Evolutionary conservation across 2,888 invertebrate genomes (phyloP).

Genomic region (Tetheella fluctuosa): DNA sequence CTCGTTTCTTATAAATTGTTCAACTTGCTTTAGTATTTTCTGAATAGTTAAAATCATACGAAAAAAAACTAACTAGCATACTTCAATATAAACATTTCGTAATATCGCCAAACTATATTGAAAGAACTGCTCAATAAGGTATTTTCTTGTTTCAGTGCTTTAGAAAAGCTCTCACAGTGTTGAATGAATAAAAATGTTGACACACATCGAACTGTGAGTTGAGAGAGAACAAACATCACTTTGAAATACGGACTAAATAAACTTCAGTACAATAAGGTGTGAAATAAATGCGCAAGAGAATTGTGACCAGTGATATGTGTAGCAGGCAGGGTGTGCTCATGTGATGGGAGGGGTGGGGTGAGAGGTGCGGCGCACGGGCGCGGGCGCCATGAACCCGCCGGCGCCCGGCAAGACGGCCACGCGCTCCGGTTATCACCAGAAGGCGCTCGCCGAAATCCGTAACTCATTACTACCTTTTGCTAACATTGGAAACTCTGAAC

Average conservation of each 20-base stretch:
- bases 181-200: not conserved
- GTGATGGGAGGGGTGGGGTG: conserved; percentile 83
- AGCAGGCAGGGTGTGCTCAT: conserved; percentile 61
- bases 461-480: conserved; percentile 93
- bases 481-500: conserved; percentile 85
- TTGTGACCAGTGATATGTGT: conserved; percentile 58
- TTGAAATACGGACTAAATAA: conserved; percentile 24
- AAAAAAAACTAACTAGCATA: not conserved
- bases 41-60: not conserved
- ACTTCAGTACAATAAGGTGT: conserved; percentile 35
- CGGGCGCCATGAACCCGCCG: conserved; percentile 86
- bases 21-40: not conserved
- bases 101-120: not conserved
- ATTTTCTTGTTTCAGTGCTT: conserved; percentile 4
- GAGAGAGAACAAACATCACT: conserved; percentile 26
- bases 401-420: conserved; percentile 86
- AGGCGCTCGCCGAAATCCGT: conserved; percentile 93
- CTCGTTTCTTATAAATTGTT: not conserved
- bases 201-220: conserved; percentile 31
- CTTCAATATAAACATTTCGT: not conserved
- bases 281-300: conserved; percentile 48
- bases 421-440: conserved; percentile 93
- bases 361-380: conserved; percentile 81
- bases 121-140: not conserved
- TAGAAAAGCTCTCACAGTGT: not conserved